Conservation (phyloP, 2,113 vertebrate genomes). For the Gorsachius goisagi region DNA sequence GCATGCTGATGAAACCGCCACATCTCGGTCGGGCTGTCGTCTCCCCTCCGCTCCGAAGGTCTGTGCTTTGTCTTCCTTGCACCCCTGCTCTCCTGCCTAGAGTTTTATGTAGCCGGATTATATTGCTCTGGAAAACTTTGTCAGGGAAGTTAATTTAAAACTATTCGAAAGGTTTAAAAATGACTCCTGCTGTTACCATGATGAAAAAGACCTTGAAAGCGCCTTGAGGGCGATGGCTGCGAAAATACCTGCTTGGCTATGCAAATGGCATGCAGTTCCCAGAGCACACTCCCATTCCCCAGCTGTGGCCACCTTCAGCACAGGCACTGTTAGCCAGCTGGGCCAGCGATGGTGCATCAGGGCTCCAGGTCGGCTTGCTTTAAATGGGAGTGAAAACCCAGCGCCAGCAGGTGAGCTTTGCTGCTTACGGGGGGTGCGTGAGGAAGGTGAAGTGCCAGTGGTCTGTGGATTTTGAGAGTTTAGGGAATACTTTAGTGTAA, state of each 20-base stretch:
- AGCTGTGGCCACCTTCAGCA: not conserved
- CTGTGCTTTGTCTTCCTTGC: not conserved
- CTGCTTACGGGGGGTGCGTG: fast-evolving
- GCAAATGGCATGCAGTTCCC: not conserved
- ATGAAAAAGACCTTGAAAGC: not conserved
- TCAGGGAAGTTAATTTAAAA: not conserved
- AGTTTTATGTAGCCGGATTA: not conserved
- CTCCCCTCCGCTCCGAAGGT: not conserved
- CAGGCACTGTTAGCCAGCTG: not conserved
- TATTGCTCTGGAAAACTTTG: not conserved
- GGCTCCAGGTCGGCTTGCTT: not conserved
- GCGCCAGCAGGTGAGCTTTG: not conserved
- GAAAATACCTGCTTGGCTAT: not conserved
- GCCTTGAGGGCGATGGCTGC: not conserved
- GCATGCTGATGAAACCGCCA: not conserved
- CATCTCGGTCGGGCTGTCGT: not conserved
- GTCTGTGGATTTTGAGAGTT: not conserved
- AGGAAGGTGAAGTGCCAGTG: not conserved
- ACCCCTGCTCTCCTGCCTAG: not conserved
- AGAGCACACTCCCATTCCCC: fast-evolving
- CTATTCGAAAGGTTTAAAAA: not conserved
- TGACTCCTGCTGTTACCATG: not conserved
- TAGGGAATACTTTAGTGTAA: not conserved
- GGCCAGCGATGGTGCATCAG: not conserved
- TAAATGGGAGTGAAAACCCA: not conserved